Percentiles rank a stretch among this genome's conserved stretches.
Evolutionary conservation across 2,888 invertebrate genomes (phyloP).

Genomic region (Charanyca ferruginea): DNA sequence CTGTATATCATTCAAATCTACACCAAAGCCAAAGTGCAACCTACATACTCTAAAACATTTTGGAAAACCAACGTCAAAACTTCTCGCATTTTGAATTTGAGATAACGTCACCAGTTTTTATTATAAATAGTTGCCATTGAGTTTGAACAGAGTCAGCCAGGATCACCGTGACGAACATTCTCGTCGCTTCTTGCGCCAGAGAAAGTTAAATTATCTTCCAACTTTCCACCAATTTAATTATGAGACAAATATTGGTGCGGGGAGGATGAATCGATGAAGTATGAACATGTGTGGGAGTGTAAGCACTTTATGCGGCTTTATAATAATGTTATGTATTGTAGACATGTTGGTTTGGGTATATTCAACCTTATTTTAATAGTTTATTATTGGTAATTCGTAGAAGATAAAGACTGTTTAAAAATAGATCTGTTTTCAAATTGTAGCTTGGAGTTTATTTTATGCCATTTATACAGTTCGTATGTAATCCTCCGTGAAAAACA

Average conservation of each 20-base stretch:
- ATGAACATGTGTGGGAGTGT: conserved; percentile 4
- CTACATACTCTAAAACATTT: not conserved
- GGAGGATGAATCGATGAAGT: conserved; percentile 35
- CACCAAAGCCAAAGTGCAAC: not conserved
- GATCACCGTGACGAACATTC: conserved; percentile 32
- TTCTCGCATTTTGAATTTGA: not conserved
- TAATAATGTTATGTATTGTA: not conserved
- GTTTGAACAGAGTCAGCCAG: not conserved
- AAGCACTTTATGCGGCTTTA: not conserved
- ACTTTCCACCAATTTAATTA: conserved; percentile 56
- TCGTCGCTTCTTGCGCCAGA: conserved; percentile 10
- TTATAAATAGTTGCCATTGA: conserved; percentile 5
- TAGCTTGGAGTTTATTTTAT: too few species aligned
- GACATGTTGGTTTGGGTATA: too few species aligned
- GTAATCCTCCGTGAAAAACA: too few species aligned
- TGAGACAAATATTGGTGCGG: conserved; percentile 52
- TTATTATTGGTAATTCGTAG: not conserved
- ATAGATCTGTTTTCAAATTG: too few species aligned
- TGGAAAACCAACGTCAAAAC: not conserved
- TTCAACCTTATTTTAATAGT: not conserved
- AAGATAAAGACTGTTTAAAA: not conserved
- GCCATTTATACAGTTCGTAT: too few species aligned
- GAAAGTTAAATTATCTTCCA: conserved; percentile 59
- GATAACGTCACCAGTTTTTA: conserved; percentile 20
- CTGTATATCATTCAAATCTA: not conserved